These are phyloP conservation scores for Strix occidentalis DNA, from an alignment of 2,797 vertebrate species.

Conservation along the genomic window DNA sequence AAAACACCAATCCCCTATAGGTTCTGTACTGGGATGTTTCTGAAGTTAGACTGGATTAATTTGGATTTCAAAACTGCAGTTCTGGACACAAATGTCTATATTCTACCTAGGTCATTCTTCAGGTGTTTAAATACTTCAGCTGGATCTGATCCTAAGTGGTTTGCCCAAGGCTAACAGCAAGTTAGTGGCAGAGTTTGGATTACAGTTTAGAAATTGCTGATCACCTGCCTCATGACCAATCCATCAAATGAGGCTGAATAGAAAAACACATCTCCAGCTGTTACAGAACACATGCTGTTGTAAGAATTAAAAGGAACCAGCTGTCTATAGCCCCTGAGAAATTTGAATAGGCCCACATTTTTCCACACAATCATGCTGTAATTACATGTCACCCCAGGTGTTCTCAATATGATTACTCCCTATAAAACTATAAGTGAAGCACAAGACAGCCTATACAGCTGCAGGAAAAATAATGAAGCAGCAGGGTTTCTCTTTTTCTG, in stretches of 20 bases:
- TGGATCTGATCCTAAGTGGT: not conserved
- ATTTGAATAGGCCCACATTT: constrained; percentile 69
- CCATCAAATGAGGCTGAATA: constrained; percentile 52
- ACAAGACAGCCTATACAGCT: constrained; percentile 37
- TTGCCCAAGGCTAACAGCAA: constrained; percentile 13
- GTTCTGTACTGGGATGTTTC: not conserved
- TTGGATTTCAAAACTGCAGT: not conserved
- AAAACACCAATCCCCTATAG: not conserved
- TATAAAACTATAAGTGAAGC: constrained; percentile 44
- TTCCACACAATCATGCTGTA: constrained; percentile 68
- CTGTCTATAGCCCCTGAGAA: constrained; percentile 64
- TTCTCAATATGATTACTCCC: constrained; percentile 68
- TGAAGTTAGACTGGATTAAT: not conserved
- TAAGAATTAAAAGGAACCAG: constrained; percentile 69
- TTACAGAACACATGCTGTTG: constrained; percentile 60
- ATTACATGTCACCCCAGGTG: constrained; percentile 71
- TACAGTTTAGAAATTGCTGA: constrained; percentile 59
- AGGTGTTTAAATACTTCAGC: not conserved
- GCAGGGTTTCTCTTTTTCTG: constrained; percentile 42
- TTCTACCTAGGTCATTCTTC: not conserved
- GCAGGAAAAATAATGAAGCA: constrained; percentile 62
- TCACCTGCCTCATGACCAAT: constrained; percentile 63
- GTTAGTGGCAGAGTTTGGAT: constrained; percentile 34
- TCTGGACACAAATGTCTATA: not conserved
- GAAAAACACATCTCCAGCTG: constrained; percentile 53